A percentile compares a stretch with the other conserved stretches of the same genome.
phyloP scores from a whole-genome alignment of 2,113 vertebrate genomes.

The Podiceps cristatus region DNA sequence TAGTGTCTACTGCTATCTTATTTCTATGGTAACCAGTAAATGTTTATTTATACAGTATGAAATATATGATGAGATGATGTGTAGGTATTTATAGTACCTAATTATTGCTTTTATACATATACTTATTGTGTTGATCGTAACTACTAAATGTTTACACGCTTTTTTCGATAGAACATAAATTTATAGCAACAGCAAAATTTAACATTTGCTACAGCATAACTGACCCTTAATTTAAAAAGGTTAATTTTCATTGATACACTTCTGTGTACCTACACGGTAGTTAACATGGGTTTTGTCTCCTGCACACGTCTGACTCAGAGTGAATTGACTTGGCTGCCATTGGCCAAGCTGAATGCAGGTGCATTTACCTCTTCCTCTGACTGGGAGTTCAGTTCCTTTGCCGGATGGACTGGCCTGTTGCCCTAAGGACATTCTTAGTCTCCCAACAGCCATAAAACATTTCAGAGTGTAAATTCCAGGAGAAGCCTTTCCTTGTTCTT shows the following conservation, averaged over 20 bases:
- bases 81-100: slow-evolving; percentile 26
- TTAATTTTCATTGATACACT: background rate
- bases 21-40: background rate
- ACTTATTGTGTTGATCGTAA: background rate
- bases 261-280: background rate
- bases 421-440: background rate
- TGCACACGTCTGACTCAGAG: background rate
- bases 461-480: background rate
- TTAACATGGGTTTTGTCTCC: background rate
- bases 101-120: background rate
- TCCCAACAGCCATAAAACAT: background rate
- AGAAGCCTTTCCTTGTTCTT: background rate
- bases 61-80: background rate
- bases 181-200: background rate
- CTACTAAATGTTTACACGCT: background rate
- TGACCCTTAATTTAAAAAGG: background rate
- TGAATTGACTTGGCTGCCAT: background rate
- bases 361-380: background rate
- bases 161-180: background rate
- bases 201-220: background rate
- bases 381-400: background rate
- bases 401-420: background rate
- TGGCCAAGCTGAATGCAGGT: background rate
- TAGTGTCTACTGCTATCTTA: background rate
- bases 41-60: background rate